Base-by-base conservation (phyloP, 23 tunicate species). In the Trididemnum miniatum region DNA sequence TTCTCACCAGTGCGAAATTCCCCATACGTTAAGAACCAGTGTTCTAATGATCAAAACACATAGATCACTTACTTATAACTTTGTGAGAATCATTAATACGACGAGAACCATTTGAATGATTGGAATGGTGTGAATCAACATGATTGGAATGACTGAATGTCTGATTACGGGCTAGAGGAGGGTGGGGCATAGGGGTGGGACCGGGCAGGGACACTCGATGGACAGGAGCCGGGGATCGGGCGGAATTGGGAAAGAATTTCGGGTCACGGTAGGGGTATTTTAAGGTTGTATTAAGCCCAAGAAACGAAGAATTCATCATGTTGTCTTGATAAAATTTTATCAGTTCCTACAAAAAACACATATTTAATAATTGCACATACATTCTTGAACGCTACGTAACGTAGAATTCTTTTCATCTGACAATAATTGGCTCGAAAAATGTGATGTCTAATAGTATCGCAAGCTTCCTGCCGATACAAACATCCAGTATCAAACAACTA, bases 211-310 rank as follows among this genome's bases (percentile, higher is more conserved):
- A 73, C 2, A 29, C 36, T 28, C 78, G 66, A 63, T 64, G 85
- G 7, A 32, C 26, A 34, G 57, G 62, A 15, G 50, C 26, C 1
- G 62, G 52, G 31, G 79, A 20, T 3, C 65, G 50, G 9, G 79
- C 35, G 20, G 65, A 28, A 20, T 54, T 74, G 71, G 97, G 97
- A 62, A 92, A 87, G 71, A 86, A 82, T 0, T 60, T 75, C 35
- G 93, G 89, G 65, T 93, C 89, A 0, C 88, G 80, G 54, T 81
- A 93, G 0, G 98, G 87, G 40, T 36, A 87, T 74, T 80, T 79
- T 33, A 93, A 67, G 12, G 89, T 88, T 0, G 98, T 93, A 34
- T 93, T 93, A 34, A 93, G 78, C 25, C 98, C 98, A 32, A 93
- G 40, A 59, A 93, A 93, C 15, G 91, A 93, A 0, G 89, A 33